Base-by-base conservation (phyloP, 2,797 vertebrate species). In the Dendrocincla tyrannina region DNA sequence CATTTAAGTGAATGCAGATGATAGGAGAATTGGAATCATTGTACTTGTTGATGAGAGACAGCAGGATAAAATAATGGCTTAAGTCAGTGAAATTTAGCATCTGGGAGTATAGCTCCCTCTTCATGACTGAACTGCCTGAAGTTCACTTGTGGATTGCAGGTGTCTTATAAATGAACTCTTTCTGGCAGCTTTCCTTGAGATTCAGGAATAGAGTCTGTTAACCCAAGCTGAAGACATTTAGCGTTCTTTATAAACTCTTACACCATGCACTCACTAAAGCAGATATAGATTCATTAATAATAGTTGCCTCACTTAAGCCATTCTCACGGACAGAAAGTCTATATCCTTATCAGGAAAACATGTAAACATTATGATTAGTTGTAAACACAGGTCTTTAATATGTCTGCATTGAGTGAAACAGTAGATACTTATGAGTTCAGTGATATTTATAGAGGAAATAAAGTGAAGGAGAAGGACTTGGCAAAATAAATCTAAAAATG, bases 271-370 rank as follows among this genome's bases (percentile, higher is more conserved):
- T 97, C 69, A 39, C 70, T 96, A 91, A 94, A 96, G 95, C 95
- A 98, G 93, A 97, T 97, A 95, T 89, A 94, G 85, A 68, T 96
- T 92, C 94, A 96, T 97, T 97, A 98, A 96, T 98, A 98, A 98
- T 96, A 95, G 67, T 96, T 97, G 73, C 75, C 88, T 96, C 89
- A 92, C 83, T 96, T 97, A 91, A 96, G 84, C 96, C 79, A 73
- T 97, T 88, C 91, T 97, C 60, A 93, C 17, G n/a, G 88, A 85
- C 41, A 94, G 91, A 96, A 96, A 95, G 94, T 66, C 84, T 94
- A 83, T 90, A 91, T 55, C 62, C 83, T 91, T 93, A 95, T 91
- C 93, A 97, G 84, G 92, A 97, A 97, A 97, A 93, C 73, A 75
- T 70, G 73, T 55, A 97, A 96, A 97, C 95, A 77, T 88, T 92